Base-by-base conservation (phyloP, 2,113 vertebrate genomes). In the Nasalis larvatus region DNA sequence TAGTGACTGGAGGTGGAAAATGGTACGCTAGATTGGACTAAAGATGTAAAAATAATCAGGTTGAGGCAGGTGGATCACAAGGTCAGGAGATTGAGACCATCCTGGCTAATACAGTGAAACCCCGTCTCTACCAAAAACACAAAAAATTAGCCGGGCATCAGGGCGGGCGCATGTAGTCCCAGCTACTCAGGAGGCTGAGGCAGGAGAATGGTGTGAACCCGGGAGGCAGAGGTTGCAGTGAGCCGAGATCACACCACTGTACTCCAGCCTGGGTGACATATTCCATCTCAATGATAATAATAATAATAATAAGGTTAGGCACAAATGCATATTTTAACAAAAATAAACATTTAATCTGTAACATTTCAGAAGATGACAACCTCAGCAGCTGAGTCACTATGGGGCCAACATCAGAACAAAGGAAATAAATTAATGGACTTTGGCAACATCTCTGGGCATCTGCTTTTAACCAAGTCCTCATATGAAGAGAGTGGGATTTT, bases 271-370 rank as follows among this genome's bases (percentile, higher is more conserved):
- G 52, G 52, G 52, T 0, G 18, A 54, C 52, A 54, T 54, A 20
- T 18, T 54, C 52, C 0, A 1, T 54, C 52, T 54, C 17, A 54
- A 18, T 47, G 14, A 49, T 49, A 49, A 49, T 14, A 49, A 49
- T 13, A 47, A 54, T 20, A 89, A 49, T 58, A 68, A 95, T 88
- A 40, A 49, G 1, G 16, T 87, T 60, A 73, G 66, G 27, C 37
- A 95, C 16, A 95, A 89, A 94, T 8, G 71, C 23, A n/a, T 37
- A 71, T 58, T 86, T 97, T 42, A 85, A 96, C 77, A 94, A 89
- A 66, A 97, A 12, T 9, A 2, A 94, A 63, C 58, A 85, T 74
- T 96, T 69, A 87, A 81, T 45, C 42, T 21, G 49, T 47, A 77
- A 45, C 54, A 76, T 76, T 94, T 89, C 40, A 68, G 73, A 94